Evolutionary conservation across 1,140 invertebrate genomes (phyloP), one percentile per base, ranked within the genome.

Genomic region (Tetranychus urticae): DNA sequence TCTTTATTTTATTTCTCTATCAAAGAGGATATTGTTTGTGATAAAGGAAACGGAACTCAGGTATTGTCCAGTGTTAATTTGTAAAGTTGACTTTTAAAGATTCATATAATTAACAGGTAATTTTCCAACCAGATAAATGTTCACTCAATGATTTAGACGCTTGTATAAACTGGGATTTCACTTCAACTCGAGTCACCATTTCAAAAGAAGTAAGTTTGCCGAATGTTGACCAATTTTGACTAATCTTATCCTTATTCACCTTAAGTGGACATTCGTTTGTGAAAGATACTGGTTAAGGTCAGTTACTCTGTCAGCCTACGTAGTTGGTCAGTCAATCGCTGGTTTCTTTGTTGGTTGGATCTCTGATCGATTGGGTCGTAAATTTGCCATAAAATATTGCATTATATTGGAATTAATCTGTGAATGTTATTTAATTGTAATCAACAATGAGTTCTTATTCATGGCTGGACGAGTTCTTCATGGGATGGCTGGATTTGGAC

Each of bases 261-360:
- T 50, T 36, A 39, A 86, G 74, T 88, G 82, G 77, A 68, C 83
- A 67, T 71, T 88, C 66, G 81, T 86, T n/a, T 88, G 86, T 71
- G 77, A 80, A 34, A 74, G 72, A 54, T 75, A 76, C 33, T 83
- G 79, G 72, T 67, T 84, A 60, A 72, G 77, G 62, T 80, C 83
- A 12, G 79, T 78, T 23, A 79, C 82, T 5, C 83, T 86, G 69
- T 79, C 85, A 1, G 68, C 86, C 47, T 86, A 86, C 69, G 87
- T 88, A 83, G 71, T 82, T 62, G 86, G 86, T 61, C 83, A 85
- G 55, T 78, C 87, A 67, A 65, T 85, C 64, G 85, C 86, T 34
- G 85, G 84, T 54, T 78, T 88, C 46, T 71, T 84, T 45, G 84
- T 88, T 69, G 84, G 85, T 13, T 78, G 81, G 63, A 70, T 88